These are phyloP conservation scores for Tachina grossa DNA, from an alignment of 2,888 invertebrate genomes.

Conservation along the genomic window DNA sequence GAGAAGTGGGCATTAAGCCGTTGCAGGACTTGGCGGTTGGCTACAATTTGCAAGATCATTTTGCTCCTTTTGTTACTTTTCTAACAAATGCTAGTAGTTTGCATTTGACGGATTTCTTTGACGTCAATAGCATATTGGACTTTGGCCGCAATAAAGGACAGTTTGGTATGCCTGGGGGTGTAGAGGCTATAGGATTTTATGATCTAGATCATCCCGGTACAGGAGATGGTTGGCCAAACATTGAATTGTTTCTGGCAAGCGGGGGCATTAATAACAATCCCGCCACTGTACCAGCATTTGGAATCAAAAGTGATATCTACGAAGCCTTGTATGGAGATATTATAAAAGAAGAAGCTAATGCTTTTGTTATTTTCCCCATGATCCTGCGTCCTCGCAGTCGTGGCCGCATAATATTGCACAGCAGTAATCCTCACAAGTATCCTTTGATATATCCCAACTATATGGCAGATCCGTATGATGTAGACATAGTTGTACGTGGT, in stretches of 20 bases:
- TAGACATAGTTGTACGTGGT: conserved; percentile 85
- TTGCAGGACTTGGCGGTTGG: conserved; percentile 86
- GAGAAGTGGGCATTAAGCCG: conserved; percentile 84
- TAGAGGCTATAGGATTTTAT: conserved; percentile 86
- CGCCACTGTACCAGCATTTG: conserved; percentile 80
- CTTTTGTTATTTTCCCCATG: conserved; percentile 86
- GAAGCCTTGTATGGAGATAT: conserved; percentile 81
- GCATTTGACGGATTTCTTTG: conserved; percentile 73
- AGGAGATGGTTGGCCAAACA: conserved; percentile 85
- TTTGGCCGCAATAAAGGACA: conserved; percentile 41
- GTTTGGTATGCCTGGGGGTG: conserved; percentile 83
- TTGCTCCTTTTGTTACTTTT: conserved; percentile 87
- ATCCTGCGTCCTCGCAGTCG: conserved; percentile 87
- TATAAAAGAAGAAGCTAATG: conserved; percentile 77
- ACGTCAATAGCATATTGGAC: conserved; percentile 25
- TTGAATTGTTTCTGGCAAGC: conserved; percentile 87
- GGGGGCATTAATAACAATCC: conserved; percentile 82
- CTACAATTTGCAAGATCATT: conserved; percentile 86
- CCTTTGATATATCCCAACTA: conserved; percentile 89
- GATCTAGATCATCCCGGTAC: conserved; percentile 84
- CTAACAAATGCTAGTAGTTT: conserved; percentile 81
- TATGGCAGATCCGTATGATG: conserved; percentile 85
- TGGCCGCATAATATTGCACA: conserved; percentile 86
- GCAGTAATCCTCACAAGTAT: conserved; percentile 85
- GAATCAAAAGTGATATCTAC: conserved; percentile 82